These are phyloP conservation scores for Drosophila seguyi DNA, from an alignment of 1,140 invertebrate genomes.

Conservation along the genomic window DNA sequence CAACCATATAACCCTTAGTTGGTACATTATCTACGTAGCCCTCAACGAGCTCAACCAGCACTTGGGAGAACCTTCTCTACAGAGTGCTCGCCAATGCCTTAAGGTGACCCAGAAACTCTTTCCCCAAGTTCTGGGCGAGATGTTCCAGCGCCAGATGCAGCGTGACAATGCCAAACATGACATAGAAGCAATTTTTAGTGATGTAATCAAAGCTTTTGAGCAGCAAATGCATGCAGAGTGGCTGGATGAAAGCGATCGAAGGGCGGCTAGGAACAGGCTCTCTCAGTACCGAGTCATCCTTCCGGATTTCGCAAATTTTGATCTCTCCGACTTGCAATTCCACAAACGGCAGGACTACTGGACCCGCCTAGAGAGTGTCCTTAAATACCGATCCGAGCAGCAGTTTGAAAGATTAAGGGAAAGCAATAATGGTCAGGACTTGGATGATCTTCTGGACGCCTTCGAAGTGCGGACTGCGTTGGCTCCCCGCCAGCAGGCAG, in stretches of 20 bases:
- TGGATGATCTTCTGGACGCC: constrained; percentile 34
- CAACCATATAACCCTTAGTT: constrained; percentile 52
- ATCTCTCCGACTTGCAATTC: constrained; percentile 55
- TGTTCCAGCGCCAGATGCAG: constrained; percentile 63
- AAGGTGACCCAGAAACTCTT: constrained; percentile 56
- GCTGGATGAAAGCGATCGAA: constrained; percentile 65
- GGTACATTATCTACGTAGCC: constrained; percentile 76
- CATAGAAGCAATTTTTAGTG: constrained; percentile 54
- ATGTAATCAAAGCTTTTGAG: constrained; percentile 63
- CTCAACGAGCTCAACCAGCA: constrained; percentile 63
- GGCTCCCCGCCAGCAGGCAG: constrained; percentile 92
- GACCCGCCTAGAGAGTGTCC: constrained; percentile 43
- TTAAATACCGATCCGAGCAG: constrained; percentile 53
- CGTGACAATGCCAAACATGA: constrained; percentile 55
- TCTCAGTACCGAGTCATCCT: constrained; percentile 39
- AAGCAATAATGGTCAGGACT: constrained; percentile 27
- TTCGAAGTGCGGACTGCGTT: constrained; percentile 54
- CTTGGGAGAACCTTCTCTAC: constrained; percentile 32
- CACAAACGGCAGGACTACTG: constrained; percentile 65
- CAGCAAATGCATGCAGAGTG: constrained; percentile 59
- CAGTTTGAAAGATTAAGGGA: constrained; percentile 54
- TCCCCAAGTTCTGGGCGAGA: constrained; percentile 67
- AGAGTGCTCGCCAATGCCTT: constrained; percentile 49
- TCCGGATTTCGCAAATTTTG: constrained; percentile 54
- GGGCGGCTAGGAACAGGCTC: constrained; percentile 37